Conservation (phyloP, 2,888 invertebrate genomes). For the Mantis religiosa region DNA sequence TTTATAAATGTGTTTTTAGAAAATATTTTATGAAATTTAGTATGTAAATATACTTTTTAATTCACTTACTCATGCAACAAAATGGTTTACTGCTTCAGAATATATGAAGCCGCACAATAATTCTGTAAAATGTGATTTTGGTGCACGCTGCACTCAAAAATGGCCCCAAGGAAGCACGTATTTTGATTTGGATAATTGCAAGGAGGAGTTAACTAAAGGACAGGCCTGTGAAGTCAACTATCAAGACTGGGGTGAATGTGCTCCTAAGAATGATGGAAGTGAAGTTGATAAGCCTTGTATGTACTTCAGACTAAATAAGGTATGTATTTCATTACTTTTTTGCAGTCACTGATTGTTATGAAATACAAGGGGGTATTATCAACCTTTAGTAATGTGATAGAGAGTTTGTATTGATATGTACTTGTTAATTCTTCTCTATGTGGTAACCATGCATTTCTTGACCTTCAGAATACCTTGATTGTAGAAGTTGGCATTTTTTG, state of each 20-base stretch:
- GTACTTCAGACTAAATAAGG: background rate
- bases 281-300: background rate
- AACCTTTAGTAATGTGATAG: too few species aligned
- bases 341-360: too few species aligned
- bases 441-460: too few species aligned
- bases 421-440: too few species aligned
- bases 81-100: background rate
- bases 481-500: too few species aligned
- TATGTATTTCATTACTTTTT: background rate
- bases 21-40: too few species aligned
- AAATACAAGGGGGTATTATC: too few species aligned
- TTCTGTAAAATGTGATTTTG: background rate
- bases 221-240: background rate
- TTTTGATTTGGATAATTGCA: background rate
- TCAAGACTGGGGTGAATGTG: background rate
- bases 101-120: background rate
- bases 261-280: background rate
- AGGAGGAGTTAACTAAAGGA: background rate
- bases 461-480: too few species aligned
- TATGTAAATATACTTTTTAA: background rate
- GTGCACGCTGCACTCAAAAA: background rate
- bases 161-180: background rate
- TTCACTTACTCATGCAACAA: too few species aligned
- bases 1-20: too few species aligned
- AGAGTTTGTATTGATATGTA: too few species aligned